Percentiles rank a stretch among this genome's conserved stretches.
These are phyloP conservation scores for Anolis sagrei DNA, from an alignment of 2,113 vertebrate genomes.

Conservation along the genomic window DNA sequence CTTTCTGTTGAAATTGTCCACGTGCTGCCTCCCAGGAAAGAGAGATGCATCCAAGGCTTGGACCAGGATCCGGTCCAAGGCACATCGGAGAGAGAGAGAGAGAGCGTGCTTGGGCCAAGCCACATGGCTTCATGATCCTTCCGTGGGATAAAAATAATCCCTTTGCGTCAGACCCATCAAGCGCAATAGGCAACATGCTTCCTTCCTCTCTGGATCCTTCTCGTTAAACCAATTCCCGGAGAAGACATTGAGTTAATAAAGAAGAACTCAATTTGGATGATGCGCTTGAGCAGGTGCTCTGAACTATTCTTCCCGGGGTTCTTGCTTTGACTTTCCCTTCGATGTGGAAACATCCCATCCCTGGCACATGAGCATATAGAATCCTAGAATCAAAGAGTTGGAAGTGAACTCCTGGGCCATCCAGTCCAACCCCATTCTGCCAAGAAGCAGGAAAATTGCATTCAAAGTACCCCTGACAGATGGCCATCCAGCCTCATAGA, in stretches of 20 bases:
- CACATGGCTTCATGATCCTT: conserved; percentile 1
- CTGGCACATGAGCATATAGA: neutral
- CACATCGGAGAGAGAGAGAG: neutral
- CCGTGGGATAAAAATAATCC: conserved; percentile 61
- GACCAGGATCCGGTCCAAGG: neutral
- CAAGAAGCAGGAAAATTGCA: too few species aligned
- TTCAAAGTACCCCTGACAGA: too few species aligned
- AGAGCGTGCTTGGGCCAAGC: conserved; percentile 25
- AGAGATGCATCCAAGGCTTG: neutral
- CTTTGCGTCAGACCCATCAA: conserved; percentile 59
- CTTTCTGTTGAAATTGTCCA: too few species aligned
- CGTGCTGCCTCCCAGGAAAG: neutral
- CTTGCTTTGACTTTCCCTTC: neutral
- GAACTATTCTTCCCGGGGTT: neutral
- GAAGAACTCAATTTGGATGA: conserved; percentile 18
- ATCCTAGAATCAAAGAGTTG: too few species aligned
- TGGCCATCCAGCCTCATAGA: too few species aligned
- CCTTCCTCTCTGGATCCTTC: neutral
- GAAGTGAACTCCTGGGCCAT: too few species aligned
- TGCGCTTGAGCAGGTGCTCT: conserved; percentile 18
- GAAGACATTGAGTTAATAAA: conserved; percentile 56
- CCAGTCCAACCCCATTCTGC: too few species aligned
- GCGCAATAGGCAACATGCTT: conserved; percentile 27
- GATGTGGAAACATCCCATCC: neutral
- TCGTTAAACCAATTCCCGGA: conserved; percentile 64